Evolutionary conservation across 2,113 vertebrate genomes (phyloP).

Genomic region (Notothenia coriiceps): DNA sequence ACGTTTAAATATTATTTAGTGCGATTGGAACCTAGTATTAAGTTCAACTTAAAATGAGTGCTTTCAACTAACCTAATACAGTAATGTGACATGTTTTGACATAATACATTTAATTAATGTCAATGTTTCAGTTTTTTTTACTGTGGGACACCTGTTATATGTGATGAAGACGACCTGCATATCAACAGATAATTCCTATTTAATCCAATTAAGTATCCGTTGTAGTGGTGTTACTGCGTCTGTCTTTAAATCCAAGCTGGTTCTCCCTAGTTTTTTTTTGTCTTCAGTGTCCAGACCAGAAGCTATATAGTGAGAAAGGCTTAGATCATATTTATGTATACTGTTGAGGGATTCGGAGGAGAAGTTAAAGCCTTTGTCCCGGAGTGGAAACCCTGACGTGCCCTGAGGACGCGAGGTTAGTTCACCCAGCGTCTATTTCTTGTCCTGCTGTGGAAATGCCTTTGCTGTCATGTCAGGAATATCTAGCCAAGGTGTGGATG

Average conservation of each 20-base stretch:
- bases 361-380: neutral
- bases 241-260: conserved; percentile 69
- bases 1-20: too few species aligned
- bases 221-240: conserved; percentile 47
- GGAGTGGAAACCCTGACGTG: conserved; percentile 41
- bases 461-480: conserved; percentile 77
- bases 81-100: too few species aligned
- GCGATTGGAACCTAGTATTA: too few species aligned
- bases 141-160: conserved; percentile 39
- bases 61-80: too few species aligned
- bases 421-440: conserved; percentile 84
- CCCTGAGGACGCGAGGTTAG: conserved; percentile 70
- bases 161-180: conserved; percentile 60
- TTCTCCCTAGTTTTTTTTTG: conserved; percentile 25
- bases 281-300: conserved; percentile 14
- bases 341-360: conserved; percentile 7
- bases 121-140: neutral
- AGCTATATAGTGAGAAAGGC: neutral
- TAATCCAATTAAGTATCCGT: conserved; percentile 82
- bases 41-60: conserved; percentile 1
- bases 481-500: conserved; percentile 85
- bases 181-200: conserved; percentile 82
- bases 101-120: too few species aligned
- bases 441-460: conserved; percentile 76
- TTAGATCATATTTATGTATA: conserved; percentile 6